Percentiles rank a stretch among this genome's conserved stretches.
phyloP scores from a whole-genome alignment of 2,113 vertebrate species.

The Corythornis cristatus region DNA sequence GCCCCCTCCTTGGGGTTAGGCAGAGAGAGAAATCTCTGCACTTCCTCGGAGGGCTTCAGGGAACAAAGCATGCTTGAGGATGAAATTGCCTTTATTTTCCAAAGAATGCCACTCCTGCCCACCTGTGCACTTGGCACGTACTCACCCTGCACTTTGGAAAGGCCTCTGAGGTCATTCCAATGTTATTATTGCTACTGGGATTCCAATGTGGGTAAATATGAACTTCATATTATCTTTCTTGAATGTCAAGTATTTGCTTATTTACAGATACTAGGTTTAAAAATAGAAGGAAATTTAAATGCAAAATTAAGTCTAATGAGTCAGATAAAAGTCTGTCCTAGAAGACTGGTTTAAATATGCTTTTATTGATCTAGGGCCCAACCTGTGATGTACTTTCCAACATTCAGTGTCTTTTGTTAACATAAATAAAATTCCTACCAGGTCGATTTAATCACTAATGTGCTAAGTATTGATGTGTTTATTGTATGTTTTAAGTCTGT shows the following conservation, averaged over 20 bases:
- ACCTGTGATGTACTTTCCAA: not conserved
- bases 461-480: not conserved
- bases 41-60: not conserved
- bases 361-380: not conserved
- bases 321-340: not conserved
- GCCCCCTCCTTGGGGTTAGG: not conserved
- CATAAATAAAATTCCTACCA: not conserved
- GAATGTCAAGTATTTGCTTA: not conserved
- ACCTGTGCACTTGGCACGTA: not conserved
- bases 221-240: not conserved
- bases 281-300: not conserved
- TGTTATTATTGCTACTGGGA: not conserved
- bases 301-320: not conserved
- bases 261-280: not conserved
- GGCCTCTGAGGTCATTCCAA: not conserved
- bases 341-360: not conserved
- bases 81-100: not conserved
- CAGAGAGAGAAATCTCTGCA: not conserved
- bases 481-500: not conserved
- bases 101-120: not conserved
- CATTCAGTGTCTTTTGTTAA: not conserved
- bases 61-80: fast-evolving
- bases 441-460: not conserved
- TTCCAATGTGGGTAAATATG: not conserved
- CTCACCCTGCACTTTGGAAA: not conserved